Base-by-base conservation (phyloP, 1,140 invertebrate genomes). In the Macrobrachium nipponense region DNA sequence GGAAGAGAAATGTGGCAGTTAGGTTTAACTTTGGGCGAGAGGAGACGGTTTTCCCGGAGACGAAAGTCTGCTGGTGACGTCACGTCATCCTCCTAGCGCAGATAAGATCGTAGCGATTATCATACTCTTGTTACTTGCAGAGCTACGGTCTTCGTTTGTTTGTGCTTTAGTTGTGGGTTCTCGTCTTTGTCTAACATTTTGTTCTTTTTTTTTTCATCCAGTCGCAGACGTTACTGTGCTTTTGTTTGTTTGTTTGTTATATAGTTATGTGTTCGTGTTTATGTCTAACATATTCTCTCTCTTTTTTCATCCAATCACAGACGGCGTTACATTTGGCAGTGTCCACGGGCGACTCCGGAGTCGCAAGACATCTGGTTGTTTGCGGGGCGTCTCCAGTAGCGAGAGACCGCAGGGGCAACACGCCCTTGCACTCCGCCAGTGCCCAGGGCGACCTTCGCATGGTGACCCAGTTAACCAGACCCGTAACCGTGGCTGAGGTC, bases 281-380 rank as follows among this genome's bases (percentile, higher is more conserved):
- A 64, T 80, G 18, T 80, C 51, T 12, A 51, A 51, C 7, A 51
- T 6, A 10, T 51, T 10, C 8, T 51, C 51, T 12, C 51, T 68
- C 8, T 80, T 27, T 0, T 76, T 44, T 72, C 17, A 36, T 10
- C 64, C 27, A 61, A 44, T 36, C n/a, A 18, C 81, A 89, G 89
- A 89, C 89, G 61, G 93, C 95, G 0, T 92, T 98, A 44, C 96
- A 98, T 91, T 94, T 96, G 89, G 95, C 96, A 20, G 94, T 96
- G 51, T 94, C 95, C 89, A 92, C 91, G 59, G 92, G 94, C 27
- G 94, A 96, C 89, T 91, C 94, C 58, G 91, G 92, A 17, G 91
- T 96, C 72, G 91, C 94, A 23, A 91, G 93, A 72, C 95, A 94
- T 90, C 91, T 97, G 79, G 90, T 96, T 7, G 85, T 89, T 15